Evolutionary conservation across 2,888 invertebrate genomes (phyloP).

Genomic region (Sylvicola cinctus): DNA sequence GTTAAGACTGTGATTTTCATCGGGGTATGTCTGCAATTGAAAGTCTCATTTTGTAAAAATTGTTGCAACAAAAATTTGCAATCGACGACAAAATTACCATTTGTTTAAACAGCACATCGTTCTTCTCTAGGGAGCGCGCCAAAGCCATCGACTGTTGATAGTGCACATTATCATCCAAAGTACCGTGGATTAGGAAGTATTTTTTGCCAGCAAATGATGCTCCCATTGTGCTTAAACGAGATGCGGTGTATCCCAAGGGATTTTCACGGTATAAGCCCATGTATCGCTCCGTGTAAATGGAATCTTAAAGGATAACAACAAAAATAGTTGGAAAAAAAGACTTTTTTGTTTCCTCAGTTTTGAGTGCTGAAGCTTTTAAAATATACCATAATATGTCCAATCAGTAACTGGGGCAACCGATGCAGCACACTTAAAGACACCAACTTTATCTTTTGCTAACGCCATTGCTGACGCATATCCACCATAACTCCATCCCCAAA

Average conservation of each 20-base stretch:
- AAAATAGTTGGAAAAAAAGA: too few species aligned
- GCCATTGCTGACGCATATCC: conserved; percentile 83
- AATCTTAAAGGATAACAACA: conserved; percentile 39
- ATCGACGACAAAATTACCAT: conserved; percentile 39
- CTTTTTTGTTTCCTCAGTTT: not conserved
- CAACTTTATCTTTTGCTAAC: conserved; percentile 50
- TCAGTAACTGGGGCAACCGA: conserved; percentile 94
- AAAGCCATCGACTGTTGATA: conserved; percentile 91
- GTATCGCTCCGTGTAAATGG: conserved; percentile 91
- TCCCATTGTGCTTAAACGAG: conserved; percentile 52
- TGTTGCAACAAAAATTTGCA: too few species aligned
- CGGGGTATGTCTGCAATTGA: not conserved
- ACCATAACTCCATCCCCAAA: conserved; percentile 99
- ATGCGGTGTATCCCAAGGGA: conserved; percentile 45
- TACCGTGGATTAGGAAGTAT: conserved; percentile 85
- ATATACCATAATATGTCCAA: conserved; percentile 82
- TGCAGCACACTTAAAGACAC: conserved; percentile 78
- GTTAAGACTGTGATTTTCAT: not conserved
- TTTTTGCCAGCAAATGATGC: conserved; percentile 46
- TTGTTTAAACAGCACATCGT: conserved; percentile 76
- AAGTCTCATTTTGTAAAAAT: too few species aligned
- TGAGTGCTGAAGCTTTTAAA: not conserved
- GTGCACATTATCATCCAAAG: conserved; percentile 90
- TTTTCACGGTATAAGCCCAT: conserved; percentile 52
- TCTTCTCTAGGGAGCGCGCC: conserved; percentile 63